phyloP scores from a whole-genome alignment of 2,888 invertebrate species.

The Cheilosia soror region DNA sequence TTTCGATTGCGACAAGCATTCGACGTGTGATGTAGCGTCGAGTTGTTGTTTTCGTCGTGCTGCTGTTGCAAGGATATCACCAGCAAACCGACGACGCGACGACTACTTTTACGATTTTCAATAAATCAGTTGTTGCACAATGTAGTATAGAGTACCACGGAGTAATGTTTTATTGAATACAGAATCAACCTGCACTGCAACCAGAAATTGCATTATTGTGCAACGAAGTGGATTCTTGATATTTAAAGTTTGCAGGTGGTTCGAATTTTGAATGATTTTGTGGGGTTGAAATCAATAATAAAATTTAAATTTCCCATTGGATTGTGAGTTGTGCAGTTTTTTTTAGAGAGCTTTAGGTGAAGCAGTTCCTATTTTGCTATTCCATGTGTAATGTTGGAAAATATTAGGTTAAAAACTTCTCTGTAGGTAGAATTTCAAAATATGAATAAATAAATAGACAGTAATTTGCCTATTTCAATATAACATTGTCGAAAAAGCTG shows the following conservation, averaged over 20 bases:
- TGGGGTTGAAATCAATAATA: background rate
- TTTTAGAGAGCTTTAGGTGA: too few species aligned
- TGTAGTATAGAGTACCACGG: background rate
- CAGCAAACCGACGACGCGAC: background rate
- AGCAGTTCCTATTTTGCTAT: too few species aligned
- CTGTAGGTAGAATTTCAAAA: too few species aligned
- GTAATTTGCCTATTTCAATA: too few species aligned
- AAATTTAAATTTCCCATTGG: background rate
- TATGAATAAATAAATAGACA: too few species aligned
- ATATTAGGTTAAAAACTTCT: too few species aligned
- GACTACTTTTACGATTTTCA: conserved; percentile 23
- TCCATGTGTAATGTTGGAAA: too few species aligned
- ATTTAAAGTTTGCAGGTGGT: conserved; percentile 2
- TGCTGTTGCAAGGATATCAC: conserved; percentile 24
- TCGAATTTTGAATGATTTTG: background rate
- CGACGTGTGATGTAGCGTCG: background rate
- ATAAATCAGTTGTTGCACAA: conserved; percentile 45
- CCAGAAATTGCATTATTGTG: conserved; percentile 30
- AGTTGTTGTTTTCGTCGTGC: background rate
- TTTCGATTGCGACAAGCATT: conserved; percentile 24
- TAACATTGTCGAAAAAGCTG: too few species aligned
- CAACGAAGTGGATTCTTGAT: background rate
- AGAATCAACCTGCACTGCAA: conserved; percentile 20
- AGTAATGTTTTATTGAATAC: conserved; percentile 36
- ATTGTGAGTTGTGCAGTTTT: background rate